phyloP scores from a whole-genome alignment of 1,140 invertebrate genomes.

The Oreohelix idahoensis region DNA sequence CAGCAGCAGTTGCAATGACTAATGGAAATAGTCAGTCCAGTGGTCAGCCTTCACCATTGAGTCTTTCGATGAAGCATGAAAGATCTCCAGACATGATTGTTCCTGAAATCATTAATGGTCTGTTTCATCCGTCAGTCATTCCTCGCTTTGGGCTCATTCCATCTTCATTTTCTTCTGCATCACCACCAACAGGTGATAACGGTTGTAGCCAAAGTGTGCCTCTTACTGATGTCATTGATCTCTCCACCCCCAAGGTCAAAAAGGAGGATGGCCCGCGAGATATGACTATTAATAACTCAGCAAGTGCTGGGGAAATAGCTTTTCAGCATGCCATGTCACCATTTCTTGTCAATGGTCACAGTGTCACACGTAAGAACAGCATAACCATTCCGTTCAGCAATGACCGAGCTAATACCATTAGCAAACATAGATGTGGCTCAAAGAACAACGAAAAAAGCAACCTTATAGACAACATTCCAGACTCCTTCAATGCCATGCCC shows the following conservation, averaged over 20 bases:
- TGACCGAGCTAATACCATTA: neutral
- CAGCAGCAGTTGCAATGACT: no score
- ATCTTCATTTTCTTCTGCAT: neutral
- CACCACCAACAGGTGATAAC: constrained; percentile 14
- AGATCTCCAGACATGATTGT: constrained; percentile 22
- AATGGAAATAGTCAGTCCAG: constrained; percentile 15
- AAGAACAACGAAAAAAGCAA: neutral
- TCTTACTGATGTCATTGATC: constrained; percentile 18
- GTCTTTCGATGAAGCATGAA: constrained; percentile 25
- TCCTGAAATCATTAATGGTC: constrained; percentile 36
- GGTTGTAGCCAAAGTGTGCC: constrained; percentile 10
- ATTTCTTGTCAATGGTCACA: neutral
- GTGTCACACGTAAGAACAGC: neutral
- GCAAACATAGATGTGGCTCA: neutral
- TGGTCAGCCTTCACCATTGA: constrained; percentile 26
- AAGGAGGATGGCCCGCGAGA: constrained; percentile 11
- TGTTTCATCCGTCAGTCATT: constrained; percentile 20
- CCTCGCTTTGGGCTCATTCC: constrained; percentile 16
- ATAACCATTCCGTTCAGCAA: neutral
- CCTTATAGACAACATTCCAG: constrained; percentile 17
- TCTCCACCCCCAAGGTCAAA: constrained; percentile 25
- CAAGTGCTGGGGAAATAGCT: neutral
- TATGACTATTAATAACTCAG: neutral
- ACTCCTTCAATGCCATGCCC: neutral
- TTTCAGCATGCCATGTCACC: neutral